Conservation (phyloP, 2,888 invertebrate genomes). For the Iphiclides podalirius region DNA sequence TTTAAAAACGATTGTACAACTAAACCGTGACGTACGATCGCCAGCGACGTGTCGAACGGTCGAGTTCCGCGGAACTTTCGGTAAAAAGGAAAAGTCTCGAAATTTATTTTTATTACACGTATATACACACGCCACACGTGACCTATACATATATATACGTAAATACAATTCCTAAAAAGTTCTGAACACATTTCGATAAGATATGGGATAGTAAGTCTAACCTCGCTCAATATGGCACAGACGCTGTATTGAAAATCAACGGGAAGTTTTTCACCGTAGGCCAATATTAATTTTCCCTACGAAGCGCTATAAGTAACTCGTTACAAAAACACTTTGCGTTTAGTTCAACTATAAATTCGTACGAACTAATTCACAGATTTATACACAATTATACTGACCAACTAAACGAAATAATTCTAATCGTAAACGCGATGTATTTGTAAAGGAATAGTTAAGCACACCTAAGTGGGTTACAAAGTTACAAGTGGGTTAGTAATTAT, state of each 20-base stretch:
- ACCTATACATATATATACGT: slow-evolving; percentile 38
- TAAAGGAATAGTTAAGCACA: slow-evolving; percentile 43
- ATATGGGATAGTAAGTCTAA: slow-evolving; percentile 50
- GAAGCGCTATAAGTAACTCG: slow-evolving; percentile 64
- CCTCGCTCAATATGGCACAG: slow-evolving; percentile 53
- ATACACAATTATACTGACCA: slow-evolving; percentile 31
- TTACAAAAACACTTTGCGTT: slow-evolving; percentile 38
- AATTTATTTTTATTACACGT: no score
- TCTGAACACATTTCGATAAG: slow-evolving; percentile 77
- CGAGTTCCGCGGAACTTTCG: no score
- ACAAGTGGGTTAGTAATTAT: slow-evolving; percentile 38
- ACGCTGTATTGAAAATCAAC: slow-evolving; percentile 13
- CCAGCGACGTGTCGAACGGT: slow-evolving; percentile 18
- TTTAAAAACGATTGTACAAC: no score
- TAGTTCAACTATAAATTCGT: slow-evolving; percentile 69
- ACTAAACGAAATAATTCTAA: slow-evolving; percentile 44
- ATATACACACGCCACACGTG: slow-evolving; percentile 46
- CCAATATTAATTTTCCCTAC: slow-evolving; percentile 19
- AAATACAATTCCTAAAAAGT: slow-evolving; percentile 69
- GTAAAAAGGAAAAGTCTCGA: no score
- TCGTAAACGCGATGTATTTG: slow-evolving; percentile 48
- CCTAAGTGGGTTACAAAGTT: slow-evolving; percentile 49
- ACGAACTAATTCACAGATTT: slow-evolving; percentile 59
- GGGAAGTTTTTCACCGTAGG: slow-evolving; percentile 6
- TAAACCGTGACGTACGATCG: slow-evolving; percentile 12